A percentile compares a stretch with the other conserved stretches of the same genome.
Conservation (phyloP, 30 jellyfish, hydroid and myxozoan species). For the Chrysaora quinquecirrha region DNA sequence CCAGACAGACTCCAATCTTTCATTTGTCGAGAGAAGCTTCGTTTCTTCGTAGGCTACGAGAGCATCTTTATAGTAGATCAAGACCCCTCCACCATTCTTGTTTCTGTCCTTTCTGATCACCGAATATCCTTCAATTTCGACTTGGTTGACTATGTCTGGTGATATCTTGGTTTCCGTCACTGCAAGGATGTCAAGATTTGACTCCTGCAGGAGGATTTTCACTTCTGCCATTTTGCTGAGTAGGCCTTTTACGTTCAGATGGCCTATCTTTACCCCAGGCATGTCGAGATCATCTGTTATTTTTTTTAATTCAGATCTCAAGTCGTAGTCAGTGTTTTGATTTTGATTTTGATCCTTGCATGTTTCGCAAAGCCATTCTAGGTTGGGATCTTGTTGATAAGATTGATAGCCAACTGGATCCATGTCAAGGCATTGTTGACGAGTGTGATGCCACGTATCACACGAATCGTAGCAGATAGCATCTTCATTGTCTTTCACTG, state of each 20-base stretch:
- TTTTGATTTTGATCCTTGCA: no score
- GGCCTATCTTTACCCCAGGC: constrained; percentile 1
- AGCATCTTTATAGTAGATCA: constrained; percentile 1
- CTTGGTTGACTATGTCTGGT: background rate
- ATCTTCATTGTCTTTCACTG: no score
- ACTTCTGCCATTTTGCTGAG: constrained; percentile 13
- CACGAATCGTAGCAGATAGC: no score
- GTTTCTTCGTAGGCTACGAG: constrained; percentile 1
- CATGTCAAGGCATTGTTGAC: no score
- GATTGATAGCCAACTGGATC: no score
- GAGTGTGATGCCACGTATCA: no score
- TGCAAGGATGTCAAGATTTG: constrained; percentile 30
- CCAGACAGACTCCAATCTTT: background rate
- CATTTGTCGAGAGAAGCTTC: background rate
- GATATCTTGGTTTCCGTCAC: constrained; percentile 28
- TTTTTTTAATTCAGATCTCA: no score
- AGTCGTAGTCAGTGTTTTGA: no score
- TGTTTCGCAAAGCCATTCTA: no score
- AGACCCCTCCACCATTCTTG: constrained; percentile 18
- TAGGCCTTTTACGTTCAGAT: constrained; percentile 10
- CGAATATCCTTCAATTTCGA: constrained; percentile 7
- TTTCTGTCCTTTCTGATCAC: constrained; percentile 19
- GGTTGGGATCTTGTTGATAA: no score
- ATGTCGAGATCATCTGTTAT: background rate
- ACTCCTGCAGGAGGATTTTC: constrained; percentile 4